These are phyloP conservation scores for Gisinianus flammeolus DNA, from an alignment of 2,888 invertebrate species.

Conservation along the genomic window DNA sequence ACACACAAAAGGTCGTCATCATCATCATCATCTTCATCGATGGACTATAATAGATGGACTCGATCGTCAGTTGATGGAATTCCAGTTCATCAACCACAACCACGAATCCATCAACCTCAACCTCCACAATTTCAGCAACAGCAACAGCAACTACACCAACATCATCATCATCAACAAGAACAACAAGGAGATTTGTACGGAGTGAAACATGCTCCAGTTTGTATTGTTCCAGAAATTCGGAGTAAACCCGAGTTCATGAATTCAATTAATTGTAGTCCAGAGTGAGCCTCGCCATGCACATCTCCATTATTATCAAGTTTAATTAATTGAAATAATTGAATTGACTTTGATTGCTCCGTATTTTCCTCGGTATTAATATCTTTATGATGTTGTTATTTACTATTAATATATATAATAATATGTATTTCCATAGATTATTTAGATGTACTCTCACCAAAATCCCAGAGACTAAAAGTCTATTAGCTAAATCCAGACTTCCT, in stretches of 20 bases:
- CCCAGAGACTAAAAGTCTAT: conserved; percentile 86
- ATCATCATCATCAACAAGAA: conserved; percentile 38
- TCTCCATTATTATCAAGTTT: no score
- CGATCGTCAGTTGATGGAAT: no score
- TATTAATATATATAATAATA: background rate
- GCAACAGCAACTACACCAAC: conserved; percentile 53
- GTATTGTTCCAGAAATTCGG: conserved; percentile 74
- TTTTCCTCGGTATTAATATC: no score
- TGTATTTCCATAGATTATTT: conserved; percentile 73
- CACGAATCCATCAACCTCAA: background rate
- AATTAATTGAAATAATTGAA: no score
- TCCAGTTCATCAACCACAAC: no score
- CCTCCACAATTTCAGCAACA: conserved; percentile 11
- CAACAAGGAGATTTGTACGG: conserved; percentile 31
- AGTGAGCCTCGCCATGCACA: conserved; percentile 70
- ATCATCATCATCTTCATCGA: no score
- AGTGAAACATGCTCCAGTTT: conserved; percentile 63
- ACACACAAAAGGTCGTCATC: no score
- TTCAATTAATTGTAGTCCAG: conserved; percentile 85
- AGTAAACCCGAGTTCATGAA: conserved; percentile 83
- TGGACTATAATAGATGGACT: no score
- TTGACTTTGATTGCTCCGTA: no score
- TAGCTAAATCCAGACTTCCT: conserved; percentile 94
- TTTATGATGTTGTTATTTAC: no score
- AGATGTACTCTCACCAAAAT: conserved; percentile 94